Base-by-base conservation (phyloP, 2,888 invertebrate species). In the Aleiodes testaceus region DNA sequence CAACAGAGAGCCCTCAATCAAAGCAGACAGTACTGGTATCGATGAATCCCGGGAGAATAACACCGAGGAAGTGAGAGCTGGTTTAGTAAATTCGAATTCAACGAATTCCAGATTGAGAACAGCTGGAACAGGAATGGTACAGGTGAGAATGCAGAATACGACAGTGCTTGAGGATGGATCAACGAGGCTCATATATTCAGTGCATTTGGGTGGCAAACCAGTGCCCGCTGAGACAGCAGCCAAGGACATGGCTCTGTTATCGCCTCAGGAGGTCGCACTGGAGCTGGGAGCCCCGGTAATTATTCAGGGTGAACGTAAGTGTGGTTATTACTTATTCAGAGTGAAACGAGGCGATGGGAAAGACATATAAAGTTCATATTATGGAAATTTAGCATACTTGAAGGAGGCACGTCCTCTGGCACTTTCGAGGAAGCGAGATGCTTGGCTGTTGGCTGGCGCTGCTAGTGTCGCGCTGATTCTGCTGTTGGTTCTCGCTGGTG, bases 301-400 rank as follows among this genome's bases (percentile, higher is more conserved):
- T 64, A 93, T 95, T 77, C 95, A 95, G 88, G 94, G 95, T 72
- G 94, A 95, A 89, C 95, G 95, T 95, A 89, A 92, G 92, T 64
- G 61, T 53, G 45, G 47, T 50, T 16, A 18, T 67, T 66, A 52
- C 61, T 30, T 64, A 14, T 16, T 59, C 47, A 11, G 53, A 26
- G 11, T 5, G 26, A 26, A 26, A 26, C 5, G 26, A 5, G 5
- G 5, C 26, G 26, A 26, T 4, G 36, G 12, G 30, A 14, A 50
- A 30, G 6, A 45, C 18, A 16, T 69, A 26, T 16, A 12, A 42
- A 49, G 22, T 49, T 69, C 11, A 59, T 55, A 45, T 18, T 53
- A 9, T 16, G 59, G 36, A 7, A 59, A 36, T 87, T 20, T 88
- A 93, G 94, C 94, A 74, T 94, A 92, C 87, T 88, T 93, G 81